Evolutionary conservation across 1,140 invertebrate genomes (phyloP), one percentile per base, ranked within the genome.

Genomic region (Homarus americanus): DNA sequence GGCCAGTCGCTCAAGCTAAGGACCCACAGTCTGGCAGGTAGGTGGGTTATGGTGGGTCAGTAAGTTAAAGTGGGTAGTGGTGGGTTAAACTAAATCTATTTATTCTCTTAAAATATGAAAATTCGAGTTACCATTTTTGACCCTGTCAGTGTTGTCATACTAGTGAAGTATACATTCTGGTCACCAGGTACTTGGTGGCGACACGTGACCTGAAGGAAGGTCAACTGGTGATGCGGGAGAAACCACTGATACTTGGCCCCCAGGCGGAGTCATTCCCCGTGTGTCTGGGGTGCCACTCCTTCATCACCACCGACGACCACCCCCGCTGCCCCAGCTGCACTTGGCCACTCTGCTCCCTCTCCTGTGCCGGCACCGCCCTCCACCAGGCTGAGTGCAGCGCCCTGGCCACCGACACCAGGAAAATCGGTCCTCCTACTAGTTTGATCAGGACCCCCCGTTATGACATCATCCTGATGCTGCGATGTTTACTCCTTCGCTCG

Each of bases 301-400:
- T 72, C 72, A 90, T 90, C 80, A 82, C 69, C 7, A 72, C 69
- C 10, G 53, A 80, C 38, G 63, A 82, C 9, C 72, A 76, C 4
- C 53, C 58, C 1, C 66, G 72, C 24, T 98, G 97, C 93, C 95
- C 96, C 0, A 95, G 94, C 24, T 98, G 97, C 93, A 94, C 95
- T 2, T 98, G 97, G 97, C 97, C 97, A 0, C 95, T 97, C n/a
- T 97, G 97, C 92, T 69, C 69, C 75, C 36, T 58, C 4, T 41
- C 32, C 3, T 92, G 91, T 40, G 72, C 75, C 24, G 38, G 36
- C 28, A 63, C 66, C 40, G 41, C 80, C 38, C 80, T 44, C 32
- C 86, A 90, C 73, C 63, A 38, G 28, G 82, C 79, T 1, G 87
- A 90, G 82, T 90, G 87, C 73, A 49, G 32, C 15, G 53, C 73